Base-by-base conservation (phyloP, 2,888 invertebrate genomes). In the Notodonta dromedarius region DNA sequence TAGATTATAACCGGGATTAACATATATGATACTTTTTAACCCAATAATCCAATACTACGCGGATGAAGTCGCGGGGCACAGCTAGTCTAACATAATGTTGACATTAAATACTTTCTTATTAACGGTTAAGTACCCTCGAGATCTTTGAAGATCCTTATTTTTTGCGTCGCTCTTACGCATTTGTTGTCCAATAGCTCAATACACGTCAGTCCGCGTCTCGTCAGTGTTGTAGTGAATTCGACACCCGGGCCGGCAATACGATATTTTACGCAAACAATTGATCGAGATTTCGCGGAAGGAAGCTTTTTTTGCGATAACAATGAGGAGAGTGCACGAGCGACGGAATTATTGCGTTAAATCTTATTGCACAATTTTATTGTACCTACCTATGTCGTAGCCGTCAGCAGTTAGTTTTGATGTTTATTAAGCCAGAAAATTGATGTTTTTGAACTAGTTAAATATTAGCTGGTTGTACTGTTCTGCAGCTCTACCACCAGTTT, bases 231-330 rank as follows among this genome's bases (percentile, higher is more conserved):
- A 73, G 72, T 74, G 79, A 84, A 84, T 73, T 77, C 77, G 89
- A 89, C 85, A 88, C 87, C 84, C 79, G 82, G 74, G 71, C 11
- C 24, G 9, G 86, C 83, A 87, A 90, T 76, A 61, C 74, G 88
- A 91, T 89, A 89, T 82, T 88, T 88, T 86, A 74, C 80, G 73
- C 80, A 76, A 82, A 78, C 81, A 83, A 82, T 79, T 74, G 71
- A 65, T 60, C 13, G 70, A 69, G 62, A 72, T 71, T 89, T 90
- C 90, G 84, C 85, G 90, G 91, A 91, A 92, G 90, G 88, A 90
- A 91, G 82, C 81, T 71, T 79, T 82, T 80, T 84, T 85, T 78
- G 64, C 63, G 40, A 58, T 59, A 63, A 69, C 63, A 62, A 63
- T 69, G 71, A 59, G 56, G 61, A 59, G 14, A 58, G 16, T 57